Evolutionary conservation across 64 coral and sea anemone species (phyloP), one percentile per base, ranked within the genome.

Genomic region (Actinia equina): DNA sequence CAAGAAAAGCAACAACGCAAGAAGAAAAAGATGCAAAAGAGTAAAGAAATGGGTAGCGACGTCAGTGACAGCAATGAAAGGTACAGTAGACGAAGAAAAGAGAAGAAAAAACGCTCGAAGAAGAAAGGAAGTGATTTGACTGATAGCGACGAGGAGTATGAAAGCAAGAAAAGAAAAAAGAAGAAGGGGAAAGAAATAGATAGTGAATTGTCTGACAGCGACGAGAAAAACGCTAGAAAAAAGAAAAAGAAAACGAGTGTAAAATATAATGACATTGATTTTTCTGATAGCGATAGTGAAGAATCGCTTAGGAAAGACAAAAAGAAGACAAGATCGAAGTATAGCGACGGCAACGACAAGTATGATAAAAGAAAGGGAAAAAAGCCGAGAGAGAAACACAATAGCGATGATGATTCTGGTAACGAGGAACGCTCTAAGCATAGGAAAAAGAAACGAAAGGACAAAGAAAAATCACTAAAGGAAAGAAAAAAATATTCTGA

Each of bases 381-480:
- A 43, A 87, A 86, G 45, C 30, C 30, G 30, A 37, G 67, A 84
- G 77, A 85, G 59, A 26, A 82, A 86, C 37, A 56, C n/a, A 84
- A 58, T 44, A 51, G 59, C 69, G n/a, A 13, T 56, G 67, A 86
- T 12, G 85, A 80, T 17, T 60, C 67, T 0, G 4, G 26, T 30
- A 16, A 74, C 10, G 69, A 41, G 20, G 69, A 74, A 41, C 26
- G 84, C 69, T 18, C 3, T 49, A 81, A 81, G 20, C 14, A 82
- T 7, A 52, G 86, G 20, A 90, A 93, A 62, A 59, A 87, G 52
- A 87, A 88, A 44, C 84, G 80, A 79, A 76, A 80, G 53, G 67
- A 81, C 46, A 89, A 70, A 80, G 80, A n/a, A 89, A 54, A 55
- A 77, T 10, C n/a, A 30, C 51, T 56, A 71, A 71, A 89, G 77